These are phyloP conservation scores for Athrips mouffetella DNA, from an alignment of 2,888 invertebrate genomes.

Conservation along the genomic window DNA sequence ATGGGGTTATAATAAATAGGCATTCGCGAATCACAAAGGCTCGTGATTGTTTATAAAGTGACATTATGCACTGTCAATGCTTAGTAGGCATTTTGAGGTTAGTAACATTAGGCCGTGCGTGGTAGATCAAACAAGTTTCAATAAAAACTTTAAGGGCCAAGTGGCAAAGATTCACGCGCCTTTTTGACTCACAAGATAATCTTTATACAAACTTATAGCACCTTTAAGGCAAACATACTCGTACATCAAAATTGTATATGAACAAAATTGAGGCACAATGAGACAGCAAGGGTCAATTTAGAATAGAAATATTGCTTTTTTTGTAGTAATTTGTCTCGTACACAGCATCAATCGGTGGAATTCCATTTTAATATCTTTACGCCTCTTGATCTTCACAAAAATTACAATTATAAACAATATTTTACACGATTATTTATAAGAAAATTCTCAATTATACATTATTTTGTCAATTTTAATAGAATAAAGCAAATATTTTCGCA, in stretches of 20 bases:
- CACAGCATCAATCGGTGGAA: constrained; percentile 5
- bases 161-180: not conserved
- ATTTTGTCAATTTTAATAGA: not conserved
- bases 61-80: no score
- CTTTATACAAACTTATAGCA: not conserved
- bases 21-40: not conserved
- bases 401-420: no score
- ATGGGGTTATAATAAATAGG: not conserved
- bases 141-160: no score
- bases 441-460: no score
- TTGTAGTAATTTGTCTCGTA: constrained; percentile 6
- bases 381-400: not conserved
- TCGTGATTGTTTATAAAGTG: not conserved
- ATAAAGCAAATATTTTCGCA: not conserved
- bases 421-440: no score
- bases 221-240: constrained; percentile 2
- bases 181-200: not conserved
- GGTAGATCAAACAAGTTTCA: no score
- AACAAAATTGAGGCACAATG: not conserved
- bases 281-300: constrained; percentile 1
- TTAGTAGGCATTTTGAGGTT: no score
- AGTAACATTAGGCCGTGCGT: no score
- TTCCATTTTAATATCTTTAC: not conserved
- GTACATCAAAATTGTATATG: not conserved
- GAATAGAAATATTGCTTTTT: constrained; percentile 6